Conservation (phyloP, 2,113 vertebrate species). For the Gymnarchus niloticus region DNA sequence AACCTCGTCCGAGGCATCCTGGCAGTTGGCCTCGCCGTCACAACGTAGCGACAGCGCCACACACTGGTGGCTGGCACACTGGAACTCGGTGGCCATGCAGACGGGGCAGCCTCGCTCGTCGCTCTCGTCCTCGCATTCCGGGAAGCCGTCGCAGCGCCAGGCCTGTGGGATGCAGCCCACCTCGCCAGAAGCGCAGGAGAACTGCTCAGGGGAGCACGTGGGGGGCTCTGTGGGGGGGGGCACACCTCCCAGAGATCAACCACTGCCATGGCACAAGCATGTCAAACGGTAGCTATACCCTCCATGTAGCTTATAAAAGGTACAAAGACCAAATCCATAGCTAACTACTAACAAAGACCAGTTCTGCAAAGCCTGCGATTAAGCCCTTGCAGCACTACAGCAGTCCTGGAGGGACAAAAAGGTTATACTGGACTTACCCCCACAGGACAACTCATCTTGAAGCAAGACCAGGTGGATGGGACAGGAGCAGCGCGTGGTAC, state of each 20-base stretch:
- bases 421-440: conserved; percentile 63
- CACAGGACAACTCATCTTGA: conserved; percentile 89
- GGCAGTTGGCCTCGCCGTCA: conserved; percentile 87
- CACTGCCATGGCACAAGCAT: neutral
- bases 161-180: conserved; percentile 94
- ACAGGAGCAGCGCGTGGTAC: conserved; percentile 91
- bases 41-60: conserved; percentile 75
- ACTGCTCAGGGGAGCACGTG: conserved; percentile 93
- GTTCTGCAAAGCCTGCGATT: too few relatives aligned
- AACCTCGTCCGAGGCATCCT: conserved; percentile 90
- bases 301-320: too few relatives aligned
- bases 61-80: conserved; percentile 91
- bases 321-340: too few relatives aligned
- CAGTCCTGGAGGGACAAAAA: neutral
- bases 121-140: conserved; percentile 89
- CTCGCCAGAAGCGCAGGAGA: conserved; percentile 88
- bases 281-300: too few relatives aligned
- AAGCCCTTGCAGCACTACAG: too few relatives aligned
- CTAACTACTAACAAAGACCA: too few relatives aligned
- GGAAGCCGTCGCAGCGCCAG: conserved; percentile 88
- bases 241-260: neutral
- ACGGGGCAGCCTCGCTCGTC: conserved; percentile 90
- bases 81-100: conserved; percentile 84
- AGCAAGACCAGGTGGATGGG: conserved; percentile 89
- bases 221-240: conserved; percentile 74